Base-by-base conservation (phyloP, 2,113 vertebrate genomes). In the Oncorhynchus gorbuscha region DNA sequence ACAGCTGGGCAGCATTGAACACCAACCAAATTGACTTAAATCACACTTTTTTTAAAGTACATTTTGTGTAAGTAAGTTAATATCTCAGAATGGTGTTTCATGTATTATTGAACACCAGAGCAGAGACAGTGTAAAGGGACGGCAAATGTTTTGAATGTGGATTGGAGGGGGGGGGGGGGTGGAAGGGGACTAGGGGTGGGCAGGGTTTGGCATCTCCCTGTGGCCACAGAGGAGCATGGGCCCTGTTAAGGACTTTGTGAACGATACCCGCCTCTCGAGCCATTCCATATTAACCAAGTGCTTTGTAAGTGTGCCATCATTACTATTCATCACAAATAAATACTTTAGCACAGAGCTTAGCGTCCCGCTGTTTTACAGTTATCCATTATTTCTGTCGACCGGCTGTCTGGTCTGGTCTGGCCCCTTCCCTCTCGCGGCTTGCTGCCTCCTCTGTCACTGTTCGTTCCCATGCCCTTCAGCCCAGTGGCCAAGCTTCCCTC, bases 321-420 rank as follows among this genome's bases (percentile, higher is more conserved):
- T 91, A 92, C 87, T 93, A 93, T 93, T 93, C 89, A 93, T 93
- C 84, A 89, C 86, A 88, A 93, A 91, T 94, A 92, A 93, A 93
- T 92, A 92, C 92, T 93, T 93, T 89, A 93, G 90, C 88, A 87
- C 86, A 80, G 72, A 92, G 90, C 88, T 93, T 92, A 93, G 89
- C 81, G 35, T 84, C 91, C 89, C 11, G 88, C 93, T 88, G 87
- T 86, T 86, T 90, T 86, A 88, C 82, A 86, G 85, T 89, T 84
- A 85, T 84, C 86, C 77, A 78, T 88, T 89, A 88, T 91, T 89
- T 83, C 86, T 79, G 88, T 90, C 85, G 87, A 90, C 81, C 83
- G 81, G 35, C 83, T 75, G 87, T 88, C 83, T 80, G 83, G 64
- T 26, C 77, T 80, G 76, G 78, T 76, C 58, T 72, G 26, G 55